Evolutionary conservation across 2,888 invertebrate genomes (phyloP).

Genomic region (Balanococcus diminutus): DNA sequence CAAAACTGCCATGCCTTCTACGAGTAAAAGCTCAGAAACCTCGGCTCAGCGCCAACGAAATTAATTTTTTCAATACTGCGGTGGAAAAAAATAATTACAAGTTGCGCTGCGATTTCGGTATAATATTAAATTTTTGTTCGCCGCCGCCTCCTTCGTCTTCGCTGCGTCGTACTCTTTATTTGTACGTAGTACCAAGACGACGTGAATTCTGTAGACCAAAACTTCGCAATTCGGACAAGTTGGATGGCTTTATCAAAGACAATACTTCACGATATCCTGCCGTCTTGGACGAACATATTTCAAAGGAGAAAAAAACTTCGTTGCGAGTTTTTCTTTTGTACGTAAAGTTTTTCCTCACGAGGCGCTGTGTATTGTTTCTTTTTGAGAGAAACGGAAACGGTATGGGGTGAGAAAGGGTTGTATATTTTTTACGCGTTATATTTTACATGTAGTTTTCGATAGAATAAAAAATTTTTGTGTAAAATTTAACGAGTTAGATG

Average conservation of each 20-base stretch:
- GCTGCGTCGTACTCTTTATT: background rate
- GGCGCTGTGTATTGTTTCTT: no score
- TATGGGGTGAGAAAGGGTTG: no score
- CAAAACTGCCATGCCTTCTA: no score
- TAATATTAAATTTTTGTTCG: background rate
- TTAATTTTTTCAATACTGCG: background rate
- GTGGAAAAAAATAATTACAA: background rate
- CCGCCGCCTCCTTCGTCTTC: no score
- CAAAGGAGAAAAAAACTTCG: background rate
- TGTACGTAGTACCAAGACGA: background rate
- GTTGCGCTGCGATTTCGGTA: background rate
- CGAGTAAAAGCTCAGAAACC: no score
- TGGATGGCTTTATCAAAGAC: background rate
- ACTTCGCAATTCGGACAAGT: background rate
- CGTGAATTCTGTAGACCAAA: background rate
- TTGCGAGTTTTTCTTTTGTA: background rate
- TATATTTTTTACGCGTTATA: no score
- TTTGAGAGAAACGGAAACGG: no score
- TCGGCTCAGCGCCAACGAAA: background rate
- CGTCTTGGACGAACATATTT: background rate
- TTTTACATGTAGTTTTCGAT: no score
- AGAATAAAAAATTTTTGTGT: no score
- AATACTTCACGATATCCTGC: background rate
- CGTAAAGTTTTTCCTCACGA: no score
- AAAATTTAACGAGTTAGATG: no score